These are phyloP conservation scores for Poecilia latipinna DNA, from an alignment of 2,113 vertebrate species.

Conservation along the genomic window DNA sequence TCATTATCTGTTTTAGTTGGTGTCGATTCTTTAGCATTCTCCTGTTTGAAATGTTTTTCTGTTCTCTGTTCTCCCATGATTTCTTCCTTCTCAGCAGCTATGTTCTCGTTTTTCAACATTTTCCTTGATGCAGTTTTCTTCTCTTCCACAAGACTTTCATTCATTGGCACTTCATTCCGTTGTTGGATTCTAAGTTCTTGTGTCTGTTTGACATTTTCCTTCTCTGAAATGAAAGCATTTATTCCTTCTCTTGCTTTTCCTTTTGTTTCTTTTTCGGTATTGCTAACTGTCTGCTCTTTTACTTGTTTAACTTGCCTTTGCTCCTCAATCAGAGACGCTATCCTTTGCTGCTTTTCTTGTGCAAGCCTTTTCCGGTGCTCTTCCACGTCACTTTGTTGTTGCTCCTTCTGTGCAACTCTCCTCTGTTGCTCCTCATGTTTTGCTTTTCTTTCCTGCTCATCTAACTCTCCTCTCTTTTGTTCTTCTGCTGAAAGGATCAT, in stretches of 20 bases:
- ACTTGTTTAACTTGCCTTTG: constrained; percentile 35
- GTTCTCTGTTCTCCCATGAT: constrained; percentile 25
- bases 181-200: constrained; percentile 15
- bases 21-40: constrained; percentile 14
- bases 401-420: background rate
- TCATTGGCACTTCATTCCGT: constrained; percentile 9
- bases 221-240: constrained; percentile 9
- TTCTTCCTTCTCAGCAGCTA: constrained; percentile 26
- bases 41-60: constrained; percentile 12
- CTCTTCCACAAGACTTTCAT: background rate
- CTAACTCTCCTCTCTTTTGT: background rate
- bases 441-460: background rate
- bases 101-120: constrained; percentile 1
- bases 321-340: constrained; percentile 21
- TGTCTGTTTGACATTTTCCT: background rate
- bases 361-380: background rate
- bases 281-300: constrained; percentile 22
- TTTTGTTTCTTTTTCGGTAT: constrained; percentile 25
- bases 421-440: constrained; percentile 5
- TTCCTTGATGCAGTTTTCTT: constrained; percentile 1
- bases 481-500: background rate
- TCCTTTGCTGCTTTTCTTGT: constrained; percentile 13
- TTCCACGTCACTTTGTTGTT: background rate
- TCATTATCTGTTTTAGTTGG: constrained; percentile 25
- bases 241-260: constrained; percentile 15